Conservation (phyloP, 1,140 invertebrate genomes). For the Drosophila mauritiana region DNA sequence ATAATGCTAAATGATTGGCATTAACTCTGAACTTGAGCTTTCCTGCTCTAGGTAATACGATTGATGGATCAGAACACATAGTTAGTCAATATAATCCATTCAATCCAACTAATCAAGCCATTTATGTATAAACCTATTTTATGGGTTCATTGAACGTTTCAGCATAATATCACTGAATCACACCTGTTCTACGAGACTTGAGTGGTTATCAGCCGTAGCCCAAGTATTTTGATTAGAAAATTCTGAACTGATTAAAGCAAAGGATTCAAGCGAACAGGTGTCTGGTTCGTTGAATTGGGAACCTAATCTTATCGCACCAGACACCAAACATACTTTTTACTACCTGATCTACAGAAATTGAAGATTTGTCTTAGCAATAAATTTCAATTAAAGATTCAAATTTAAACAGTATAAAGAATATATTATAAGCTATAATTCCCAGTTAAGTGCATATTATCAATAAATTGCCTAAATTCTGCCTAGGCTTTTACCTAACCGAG, state of each 20-base stretch:
- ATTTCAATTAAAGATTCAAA: background rate
- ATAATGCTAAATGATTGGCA: background rate
- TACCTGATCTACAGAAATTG: background rate
- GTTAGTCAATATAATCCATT: no score
- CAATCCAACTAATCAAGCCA: no score
- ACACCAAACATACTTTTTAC: background rate
- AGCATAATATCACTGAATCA: constrained; percentile 2
- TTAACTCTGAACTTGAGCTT: background rate
- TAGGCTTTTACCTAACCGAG: background rate
- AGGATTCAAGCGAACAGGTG: background rate
- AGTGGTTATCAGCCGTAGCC: background rate
- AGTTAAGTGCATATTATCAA: background rate
- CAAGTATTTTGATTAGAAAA: background rate
- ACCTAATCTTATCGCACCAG: constrained; percentile 5
- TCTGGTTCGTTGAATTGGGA: background rate
- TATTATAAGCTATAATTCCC: no score
- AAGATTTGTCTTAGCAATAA: background rate
- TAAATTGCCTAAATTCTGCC: background rate
- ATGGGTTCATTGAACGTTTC: background rate
- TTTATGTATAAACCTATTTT: background rate
- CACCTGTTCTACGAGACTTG: constrained; percentile 4
- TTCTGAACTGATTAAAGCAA: constrained; percentile 8
- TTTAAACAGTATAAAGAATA: no score
- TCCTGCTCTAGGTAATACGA: no score
- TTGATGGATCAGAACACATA: no score